Conservation (phyloP, 2,113 vertebrate genomes). For the Crotalus helleri region DNA sequence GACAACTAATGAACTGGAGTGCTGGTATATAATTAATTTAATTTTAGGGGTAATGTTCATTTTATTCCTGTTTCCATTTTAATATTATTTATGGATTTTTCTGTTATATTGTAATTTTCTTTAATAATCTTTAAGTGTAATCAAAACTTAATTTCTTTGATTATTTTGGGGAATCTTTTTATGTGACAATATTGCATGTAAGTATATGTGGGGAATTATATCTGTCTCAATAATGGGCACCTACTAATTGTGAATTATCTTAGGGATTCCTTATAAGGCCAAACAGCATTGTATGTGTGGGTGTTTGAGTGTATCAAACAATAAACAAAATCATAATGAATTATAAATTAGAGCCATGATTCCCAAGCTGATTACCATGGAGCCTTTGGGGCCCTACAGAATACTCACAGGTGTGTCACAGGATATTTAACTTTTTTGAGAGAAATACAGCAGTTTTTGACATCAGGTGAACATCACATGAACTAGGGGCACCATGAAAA, state of each 20-base stretch:
- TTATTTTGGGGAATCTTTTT: neutral
- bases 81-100: neutral
- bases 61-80: neutral
- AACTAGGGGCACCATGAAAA: neutral
- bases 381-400: neutral
- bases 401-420: neutral
- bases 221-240: neutral
- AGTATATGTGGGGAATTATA: neutral
- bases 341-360: neutral
- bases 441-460: neutral
- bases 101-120: neutral
- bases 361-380: neutral
- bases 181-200: neutral
- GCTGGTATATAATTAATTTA: neutral
- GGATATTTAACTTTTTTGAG: neutral
- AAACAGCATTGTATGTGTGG: neutral
- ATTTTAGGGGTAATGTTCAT: neutral
- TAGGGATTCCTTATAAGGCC: neutral
- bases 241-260: neutral
- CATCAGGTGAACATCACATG: neutral
- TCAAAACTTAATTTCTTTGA: neutral
- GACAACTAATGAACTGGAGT: neutral
- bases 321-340: neutral
- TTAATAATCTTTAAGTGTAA: neutral
- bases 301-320: neutral